Base-by-base conservation (phyloP, 2,888 invertebrate species). In the Himalopsyche kuldschensis region DNA sequence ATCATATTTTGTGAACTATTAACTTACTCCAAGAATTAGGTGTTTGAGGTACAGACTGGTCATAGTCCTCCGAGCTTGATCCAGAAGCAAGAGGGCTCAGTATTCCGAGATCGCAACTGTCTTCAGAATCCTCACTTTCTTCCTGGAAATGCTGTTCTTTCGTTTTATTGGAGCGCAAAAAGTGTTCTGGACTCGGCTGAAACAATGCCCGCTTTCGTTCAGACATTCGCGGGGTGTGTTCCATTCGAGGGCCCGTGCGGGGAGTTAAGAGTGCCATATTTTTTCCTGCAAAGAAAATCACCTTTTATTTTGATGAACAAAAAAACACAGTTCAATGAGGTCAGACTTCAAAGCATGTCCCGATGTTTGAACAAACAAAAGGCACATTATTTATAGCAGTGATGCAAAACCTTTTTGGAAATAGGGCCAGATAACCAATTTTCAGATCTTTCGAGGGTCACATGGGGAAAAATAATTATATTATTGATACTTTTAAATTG, bases 151-250 rank as follows among this genome's bases (percentile, higher is more conserved):
- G 6, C 55, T 55, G 55, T 0, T 87, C 89, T 0, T 90, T 89
- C 0, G 88, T 88, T 0, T 88, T 88, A 2, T 10, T 55, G 55
- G 55, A 55, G 88, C 88, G n/a, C 89, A 88, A 47, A 85, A 89
- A 76, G 78, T 11, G 75, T 75, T 32, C 55, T 55, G 32, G 75
- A 75, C 75, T 75, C 10, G 31, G 76, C 78, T 75, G 92, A 87
- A 95, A 94, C 86, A 95, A 90, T 86, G 93, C 92, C 86, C 94
- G 93, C 87, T 95, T 94, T 35, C 94, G 91, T 86, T 94, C 94
- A 0, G 93, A 91, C 88, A 94, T 90, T 87, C 92, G 92, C 2
- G 94, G 93, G 1, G 94, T 94, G 86, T 92, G 91, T 76, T 87
- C 89, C 82, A 90, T 89, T 11, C 90, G 89, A 83, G 89, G 89